These are phyloP conservation scores for Azorinus chamasolen DNA, from an alignment of 2,888 invertebrate genomes.

Conservation along the genomic window DNA sequence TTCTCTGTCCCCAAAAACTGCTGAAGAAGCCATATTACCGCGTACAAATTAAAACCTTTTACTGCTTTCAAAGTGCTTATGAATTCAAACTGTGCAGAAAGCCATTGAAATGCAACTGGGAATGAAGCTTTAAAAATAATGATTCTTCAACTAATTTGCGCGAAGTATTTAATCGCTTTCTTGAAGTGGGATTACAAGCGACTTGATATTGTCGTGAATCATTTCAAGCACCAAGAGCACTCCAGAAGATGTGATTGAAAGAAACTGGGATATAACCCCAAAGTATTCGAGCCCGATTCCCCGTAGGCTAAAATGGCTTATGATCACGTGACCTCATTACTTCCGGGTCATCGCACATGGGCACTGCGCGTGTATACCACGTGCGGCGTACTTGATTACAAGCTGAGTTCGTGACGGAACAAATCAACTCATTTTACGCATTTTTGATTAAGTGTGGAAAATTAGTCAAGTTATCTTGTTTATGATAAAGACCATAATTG, in stretches of 20 bases:
- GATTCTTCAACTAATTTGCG: slow-evolving; percentile 56
- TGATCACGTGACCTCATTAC: slow-evolving; percentile 63
- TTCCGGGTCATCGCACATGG: slow-evolving; percentile 62
- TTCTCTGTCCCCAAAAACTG: too few species aligned
- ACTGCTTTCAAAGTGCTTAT: slow-evolving; percentile 1
- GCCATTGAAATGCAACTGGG: slow-evolving; percentile 42
- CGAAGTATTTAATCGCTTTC: slow-evolving; percentile 34
- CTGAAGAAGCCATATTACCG: too few species aligned
- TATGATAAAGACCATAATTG: slow-evolving; percentile 60
- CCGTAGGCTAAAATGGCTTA: slow-evolving; percentile 32
- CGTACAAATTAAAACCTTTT: slow-evolving; percentile 1
- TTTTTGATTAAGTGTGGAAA: slow-evolving; percentile 62
- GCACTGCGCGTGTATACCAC: slow-evolving; percentile 65
- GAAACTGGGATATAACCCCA: background rate
- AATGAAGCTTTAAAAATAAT: slow-evolving; percentile 38
- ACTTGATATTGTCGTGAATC: slow-evolving; percentile 34
- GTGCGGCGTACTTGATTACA: slow-evolving; percentile 65
- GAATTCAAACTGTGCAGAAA: slow-evolving; percentile 31
- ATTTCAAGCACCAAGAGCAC: slow-evolving; percentile 8
- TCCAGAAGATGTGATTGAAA: too few species aligned
- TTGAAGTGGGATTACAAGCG: background rate
- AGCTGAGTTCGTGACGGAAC: slow-evolving; percentile 55
- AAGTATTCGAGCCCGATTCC: slow-evolving; percentile 20
- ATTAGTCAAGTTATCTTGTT: slow-evolving; percentile 62
- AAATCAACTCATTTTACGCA: slow-evolving; percentile 61